phyloP scores from a whole-genome alignment of 2,113 vertebrate species.

The Paralichthys olivaceus region DNA sequence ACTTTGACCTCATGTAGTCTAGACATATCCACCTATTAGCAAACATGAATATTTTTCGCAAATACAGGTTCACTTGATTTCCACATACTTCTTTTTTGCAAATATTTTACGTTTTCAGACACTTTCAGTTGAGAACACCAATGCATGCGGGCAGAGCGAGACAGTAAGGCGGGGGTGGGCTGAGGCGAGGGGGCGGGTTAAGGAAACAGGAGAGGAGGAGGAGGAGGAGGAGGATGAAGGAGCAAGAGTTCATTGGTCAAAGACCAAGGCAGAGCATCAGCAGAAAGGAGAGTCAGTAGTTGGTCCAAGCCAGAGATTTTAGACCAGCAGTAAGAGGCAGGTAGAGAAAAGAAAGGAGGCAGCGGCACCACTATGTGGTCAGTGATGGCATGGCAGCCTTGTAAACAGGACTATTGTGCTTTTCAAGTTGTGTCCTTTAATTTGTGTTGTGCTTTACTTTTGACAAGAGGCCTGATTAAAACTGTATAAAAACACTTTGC shows the following conservation, averaged over 20 bases:
- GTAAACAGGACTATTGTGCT: slow-evolving; percentile 77
- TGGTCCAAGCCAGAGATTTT: slow-evolving; percentile 71
- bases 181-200: slow-evolving; percentile 19
- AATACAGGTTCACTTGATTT: slow-evolving; percentile 73
- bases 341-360: slow-evolving; percentile 60
- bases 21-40: slow-evolving; percentile 80
- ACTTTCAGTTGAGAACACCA: slow-evolving; percentile 87
- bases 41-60: slow-evolving; percentile 74
- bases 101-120: slow-evolving; percentile 73
- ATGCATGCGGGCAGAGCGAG: slow-evolving; percentile 90
- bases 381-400: slow-evolving; percentile 54
- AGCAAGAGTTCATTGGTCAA: slow-evolving; percentile 70
- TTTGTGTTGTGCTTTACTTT: slow-evolving; percentile 65
- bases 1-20: slow-evolving; percentile 77
- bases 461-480: slow-evolving; percentile 48
- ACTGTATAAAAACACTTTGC: slow-evolving; percentile 41
- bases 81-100: slow-evolving; percentile 71
- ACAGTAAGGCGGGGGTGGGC: slow-evolving; percentile 73
- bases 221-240: slow-evolving; percentile 56
- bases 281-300: slow-evolving; percentile 68
- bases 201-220: slow-evolving; percentile 8
- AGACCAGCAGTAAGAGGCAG: slow-evolving; percentile 67
- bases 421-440: slow-evolving; percentile 59
- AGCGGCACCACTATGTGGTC: slow-evolving; percentile 55
- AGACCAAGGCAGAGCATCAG: slow-evolving; percentile 77